Evolutionary conservation across 2,113 vertebrate genomes (phyloP), one percentile per base, ranked within the genome.

Genomic region (Aptenodytes patagonicus): DNA sequence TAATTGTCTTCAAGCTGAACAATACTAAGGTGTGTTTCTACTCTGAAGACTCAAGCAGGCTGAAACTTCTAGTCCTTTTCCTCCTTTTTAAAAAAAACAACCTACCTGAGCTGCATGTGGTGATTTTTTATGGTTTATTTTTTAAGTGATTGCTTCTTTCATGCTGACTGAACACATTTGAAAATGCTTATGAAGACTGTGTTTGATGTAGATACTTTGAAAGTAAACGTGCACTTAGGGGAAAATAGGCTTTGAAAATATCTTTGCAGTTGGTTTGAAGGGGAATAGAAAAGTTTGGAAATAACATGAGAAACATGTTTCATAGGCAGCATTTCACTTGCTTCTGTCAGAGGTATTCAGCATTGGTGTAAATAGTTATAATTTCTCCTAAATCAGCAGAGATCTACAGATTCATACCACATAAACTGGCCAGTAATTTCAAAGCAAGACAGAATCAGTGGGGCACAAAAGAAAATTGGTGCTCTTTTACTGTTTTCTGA

Each of bases 171-270:
- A 90, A 95, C 70, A 88, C 42, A 93, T 95, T 80, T 57, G 66
- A 88, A 97, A 96, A 96, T 95, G 57, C 80, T 83, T 80, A 80
- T 83, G 70, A 90, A 93, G 79, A 52, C 77, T n/a, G 54, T 80
- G 55, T 95, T 94, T 94, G 89, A 92, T 95, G 78, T 83, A 83
- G 83, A 92, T 75, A 57, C 73, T 93, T 95, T 97, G 78, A 90
- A 94, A 95, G n/a, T 60, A 91, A 80, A 88, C 47, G 79, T 91
- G 69, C 40, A 81, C 58, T 93, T 93, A 52, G 32, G 52, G 73
- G 80, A 91, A 93, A 88, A 84, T 31, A 68, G 58, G 13, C 42
- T 88, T 95, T 85, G 64, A 85, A 93, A 93, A 88, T 78, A 89
- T 65, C 61, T 90, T 75, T 77, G 64, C 52, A 38, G 22, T 28